phyloP scores from a whole-genome alignment of 2,113 vertebrate species.

The Pavo muticus region DNA sequence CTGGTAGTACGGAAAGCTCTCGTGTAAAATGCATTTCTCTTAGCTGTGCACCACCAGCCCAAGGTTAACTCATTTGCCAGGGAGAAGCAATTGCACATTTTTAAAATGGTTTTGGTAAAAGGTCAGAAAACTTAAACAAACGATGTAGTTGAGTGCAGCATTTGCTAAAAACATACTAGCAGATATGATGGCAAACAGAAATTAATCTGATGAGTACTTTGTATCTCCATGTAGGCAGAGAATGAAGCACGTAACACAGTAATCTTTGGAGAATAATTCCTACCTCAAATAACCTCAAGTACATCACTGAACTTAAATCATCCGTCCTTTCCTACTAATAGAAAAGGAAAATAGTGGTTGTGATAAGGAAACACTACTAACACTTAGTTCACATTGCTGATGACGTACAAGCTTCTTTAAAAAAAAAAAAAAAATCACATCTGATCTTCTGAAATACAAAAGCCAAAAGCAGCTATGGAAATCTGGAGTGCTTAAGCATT shows the following conservation, averaged over 20 bases:
- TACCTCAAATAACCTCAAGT: slow-evolving; percentile 28
- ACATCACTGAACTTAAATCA: background rate
- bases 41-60: background rate
- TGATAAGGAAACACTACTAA: background rate
- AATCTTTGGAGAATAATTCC: slow-evolving; percentile 40
- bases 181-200: background rate
- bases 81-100: background rate
- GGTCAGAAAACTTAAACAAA: background rate
- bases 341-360: slow-evolving; percentile 37
- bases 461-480: background rate
- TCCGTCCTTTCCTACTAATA: background rate
- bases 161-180: background rate
- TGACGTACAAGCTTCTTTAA: background rate
- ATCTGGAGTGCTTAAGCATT: background rate
- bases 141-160: background rate
- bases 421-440: slow-evolving; percentile 9
- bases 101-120: background rate
- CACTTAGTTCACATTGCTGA: slow-evolving; percentile 19
- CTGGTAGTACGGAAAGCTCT: background rate
- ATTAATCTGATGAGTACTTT: background rate
- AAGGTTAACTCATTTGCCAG: background rate
- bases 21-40: background rate
- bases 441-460: slow-evolving; percentile 18
- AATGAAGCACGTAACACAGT: background rate
- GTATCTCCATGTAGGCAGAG: background rate